Conservation (phyloP, 2,113 vertebrate species). For the Paracanthobrama guichenoti region DNA sequence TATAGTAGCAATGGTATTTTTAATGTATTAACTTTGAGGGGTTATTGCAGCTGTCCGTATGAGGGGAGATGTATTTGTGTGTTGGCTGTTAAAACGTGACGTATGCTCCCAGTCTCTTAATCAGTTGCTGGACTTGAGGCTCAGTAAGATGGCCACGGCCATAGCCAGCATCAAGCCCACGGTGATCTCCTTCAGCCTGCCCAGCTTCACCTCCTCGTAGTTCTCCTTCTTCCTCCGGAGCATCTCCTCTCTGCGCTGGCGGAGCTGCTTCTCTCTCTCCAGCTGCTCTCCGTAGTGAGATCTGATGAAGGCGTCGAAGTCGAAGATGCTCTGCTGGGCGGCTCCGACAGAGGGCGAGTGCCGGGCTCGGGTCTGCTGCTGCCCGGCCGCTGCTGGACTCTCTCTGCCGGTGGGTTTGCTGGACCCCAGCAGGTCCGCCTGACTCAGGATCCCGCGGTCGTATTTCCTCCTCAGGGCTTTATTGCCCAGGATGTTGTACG, state of each 20-base stretch:
- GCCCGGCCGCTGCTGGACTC: not conserved
- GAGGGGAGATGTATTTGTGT: not conserved
- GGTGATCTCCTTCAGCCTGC: slow-evolving; percentile 53
- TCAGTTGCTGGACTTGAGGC: slow-evolving; percentile 42
- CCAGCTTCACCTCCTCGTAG: not conserved
- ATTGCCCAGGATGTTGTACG: slow-evolving; percentile 84
- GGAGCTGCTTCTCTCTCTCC: slow-evolving; percentile 74
- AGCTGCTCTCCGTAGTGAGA: slow-evolving; percentile 91
- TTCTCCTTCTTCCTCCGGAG: slow-evolving; percentile 48
- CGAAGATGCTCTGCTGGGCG: slow-evolving; percentile 66
- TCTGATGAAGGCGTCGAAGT: slow-evolving; percentile 89
- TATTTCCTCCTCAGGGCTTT: slow-evolving; percentile 81
- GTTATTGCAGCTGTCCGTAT: too few species aligned
- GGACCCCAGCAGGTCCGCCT: slow-evolving; percentile 70
- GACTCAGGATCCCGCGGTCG: slow-evolving; percentile 80
- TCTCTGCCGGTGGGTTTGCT: slow-evolving; percentile 50
- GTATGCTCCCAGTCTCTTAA: too few species aligned
- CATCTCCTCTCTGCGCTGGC: slow-evolving; percentile 64
- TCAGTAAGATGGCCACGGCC: slow-evolving; percentile 44
- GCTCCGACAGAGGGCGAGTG: not conserved
- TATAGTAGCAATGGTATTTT: not conserved
- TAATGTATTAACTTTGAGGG: too few species aligned
- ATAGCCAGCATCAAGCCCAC: slow-evolving; percentile 47
- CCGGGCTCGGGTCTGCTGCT: not conserved
- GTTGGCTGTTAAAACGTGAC: not conserved